Evolutionary conservation across 2,888 invertebrate species (phyloP), one percentile per base, ranked within the genome.

Genomic region (Brenthis daphne): DNA sequence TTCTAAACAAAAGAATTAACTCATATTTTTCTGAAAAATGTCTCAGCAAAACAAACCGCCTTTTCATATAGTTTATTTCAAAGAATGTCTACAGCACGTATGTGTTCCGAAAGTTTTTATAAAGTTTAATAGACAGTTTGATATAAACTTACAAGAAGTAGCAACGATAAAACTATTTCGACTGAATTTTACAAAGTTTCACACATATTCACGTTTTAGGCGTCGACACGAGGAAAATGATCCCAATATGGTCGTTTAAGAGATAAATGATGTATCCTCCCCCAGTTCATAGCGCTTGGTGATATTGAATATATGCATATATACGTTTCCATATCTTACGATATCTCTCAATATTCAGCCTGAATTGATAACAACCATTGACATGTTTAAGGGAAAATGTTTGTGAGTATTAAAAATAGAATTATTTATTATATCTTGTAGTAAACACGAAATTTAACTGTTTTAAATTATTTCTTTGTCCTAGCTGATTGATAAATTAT

Each of bases 201-300:
- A 51, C 57, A n/a, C 50, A 37, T 57, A 63, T 57, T 57, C 57
- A 67, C 43, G 56, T 63, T 33, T 54, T 14, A 37, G 20, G 37
- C 61, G 43, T 67, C 51, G 67, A 51, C 56, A 63, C 13, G 51
- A 57, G 43, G 56, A 67, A 67, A 67, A 67, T 50, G 67, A 67
- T 67, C 63, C 63, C 67, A 67, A 54, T 63, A 67, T 54, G 67
- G 55, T 50, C 67, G 37, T 63, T 61, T 24, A 50, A 61, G 43
- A 67, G 63, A 67, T 67, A 67, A 67, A 63, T 57, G 67, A 67
- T 55, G 55, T 63, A 51, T 54, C 67, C 48, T 51, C 66, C 67
- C 54, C 54, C 55, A 63, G 67, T 54, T 63, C 54, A 67, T 57
- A 51, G 61, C 61, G 56, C 43, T 63, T 63, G 37, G 54, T 24